Evolutionary conservation across 2,888 invertebrate species (phyloP).

Genomic region (Perithous albicinctus): DNA sequence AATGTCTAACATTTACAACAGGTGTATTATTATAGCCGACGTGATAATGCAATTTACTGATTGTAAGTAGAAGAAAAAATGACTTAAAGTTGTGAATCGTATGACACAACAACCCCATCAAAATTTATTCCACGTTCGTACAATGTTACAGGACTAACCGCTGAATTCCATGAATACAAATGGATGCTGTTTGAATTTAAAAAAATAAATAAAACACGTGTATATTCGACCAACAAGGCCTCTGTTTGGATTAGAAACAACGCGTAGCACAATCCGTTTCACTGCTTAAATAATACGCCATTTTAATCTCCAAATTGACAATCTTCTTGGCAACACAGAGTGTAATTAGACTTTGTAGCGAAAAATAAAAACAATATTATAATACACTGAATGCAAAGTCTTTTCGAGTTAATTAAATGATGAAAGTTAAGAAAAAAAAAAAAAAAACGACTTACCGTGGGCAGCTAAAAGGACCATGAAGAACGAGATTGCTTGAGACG

Average conservation of each 20-base stretch:
- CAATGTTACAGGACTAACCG: conserved; percentile 27
- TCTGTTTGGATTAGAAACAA: neutral
- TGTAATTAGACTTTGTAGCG: neutral
- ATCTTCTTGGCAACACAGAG: neutral
- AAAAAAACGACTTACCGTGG: conserved; percentile 78
- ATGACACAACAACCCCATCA: conserved; percentile 32
- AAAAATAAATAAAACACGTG: conserved; percentile 16
- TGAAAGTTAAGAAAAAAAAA: conserved; percentile 5
- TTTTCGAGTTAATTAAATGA: neutral
- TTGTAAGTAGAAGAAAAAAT: neutral
- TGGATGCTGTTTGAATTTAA: conserved; percentile 16
- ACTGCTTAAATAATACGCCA: neutral
- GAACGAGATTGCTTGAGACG: conserved; percentile 76
- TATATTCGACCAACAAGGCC: neutral
- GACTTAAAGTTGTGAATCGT: neutral
- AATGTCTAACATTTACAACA: neutral
- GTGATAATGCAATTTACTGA: neutral
- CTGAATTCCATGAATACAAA: conserved; percentile 42
- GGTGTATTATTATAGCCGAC: neutral
- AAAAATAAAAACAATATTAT: neutral
- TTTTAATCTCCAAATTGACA: neutral
- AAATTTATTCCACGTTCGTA: conserved; percentile 45
- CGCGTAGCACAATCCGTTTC: neutral
- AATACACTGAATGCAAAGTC: neutral
- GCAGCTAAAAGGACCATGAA: conserved; percentile 79